phyloP scores from a whole-genome alignment of 2,113 vertebrate genomes.

The Microtus richardsoni region DNA sequence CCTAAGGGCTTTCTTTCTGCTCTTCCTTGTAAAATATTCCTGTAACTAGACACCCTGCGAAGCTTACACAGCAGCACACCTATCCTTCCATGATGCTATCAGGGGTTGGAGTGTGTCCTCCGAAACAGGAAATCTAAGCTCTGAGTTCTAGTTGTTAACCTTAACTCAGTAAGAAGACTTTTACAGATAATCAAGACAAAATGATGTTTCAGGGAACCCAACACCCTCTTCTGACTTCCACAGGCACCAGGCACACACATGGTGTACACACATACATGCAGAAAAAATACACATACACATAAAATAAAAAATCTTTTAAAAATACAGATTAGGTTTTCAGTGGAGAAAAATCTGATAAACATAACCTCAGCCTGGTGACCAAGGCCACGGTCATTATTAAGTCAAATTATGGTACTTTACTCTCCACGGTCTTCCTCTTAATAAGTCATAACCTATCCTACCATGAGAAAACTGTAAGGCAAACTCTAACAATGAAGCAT shows the following conservation, averaged over 20 bases:
- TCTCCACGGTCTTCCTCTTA: neutral
- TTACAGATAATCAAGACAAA: slow-evolving; percentile 23
- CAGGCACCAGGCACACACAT: neutral
- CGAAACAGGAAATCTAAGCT: neutral
- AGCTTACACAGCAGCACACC: neutral
- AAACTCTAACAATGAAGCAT: neutral
- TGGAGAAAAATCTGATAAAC: neutral
- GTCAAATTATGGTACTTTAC: neutral
- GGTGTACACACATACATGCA: neutral
- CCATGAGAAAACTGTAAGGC: neutral
- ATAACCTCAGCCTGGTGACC: neutral
- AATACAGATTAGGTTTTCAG: neutral
- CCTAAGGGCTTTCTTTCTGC: slow-evolving; percentile 12
- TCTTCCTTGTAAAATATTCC: neutral
- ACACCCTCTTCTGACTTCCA: too few relatives aligned
- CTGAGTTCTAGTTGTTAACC: neutral
- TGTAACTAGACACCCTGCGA: neutral
- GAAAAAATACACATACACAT: neutral
- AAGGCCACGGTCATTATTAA: neutral
- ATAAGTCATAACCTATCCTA: neutral
- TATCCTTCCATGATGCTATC: neutral
- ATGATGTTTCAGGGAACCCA: neutral
- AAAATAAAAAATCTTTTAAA: neutral
- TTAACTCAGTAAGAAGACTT: neutral
- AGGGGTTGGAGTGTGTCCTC: neutral